phyloP scores from a whole-genome alignment of 1,140 invertebrate genomes.

The Helicoverpa zea region DNA sequence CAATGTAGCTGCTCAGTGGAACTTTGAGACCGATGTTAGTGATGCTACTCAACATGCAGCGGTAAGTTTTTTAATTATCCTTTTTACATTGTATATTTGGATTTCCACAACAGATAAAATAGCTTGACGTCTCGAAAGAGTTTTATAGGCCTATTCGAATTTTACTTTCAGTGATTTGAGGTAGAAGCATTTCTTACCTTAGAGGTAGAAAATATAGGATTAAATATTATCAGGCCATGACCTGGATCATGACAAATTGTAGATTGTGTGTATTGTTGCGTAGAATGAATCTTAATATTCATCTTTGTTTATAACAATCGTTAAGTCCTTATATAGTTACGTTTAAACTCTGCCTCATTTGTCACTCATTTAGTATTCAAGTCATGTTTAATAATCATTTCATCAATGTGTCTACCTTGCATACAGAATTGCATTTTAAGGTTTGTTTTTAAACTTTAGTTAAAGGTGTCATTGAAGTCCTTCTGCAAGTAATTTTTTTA shows the following conservation, averaged over 20 bases:
- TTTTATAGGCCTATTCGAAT: no score
- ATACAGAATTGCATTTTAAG: neutral
- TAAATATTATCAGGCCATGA: neutral
- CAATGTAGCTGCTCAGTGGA: slow-evolving; percentile 95
- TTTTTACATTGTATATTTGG: neutral
- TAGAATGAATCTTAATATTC: neutral
- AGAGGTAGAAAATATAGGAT: neutral
- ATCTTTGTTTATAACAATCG: neutral
- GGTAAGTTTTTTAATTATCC: slow-evolving; percentile 88
- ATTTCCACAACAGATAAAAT: neutral
- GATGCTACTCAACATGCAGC: slow-evolving; percentile 93
- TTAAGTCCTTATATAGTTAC: neutral
- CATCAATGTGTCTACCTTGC: neutral
- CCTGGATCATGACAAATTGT: neutral
- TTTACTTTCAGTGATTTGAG: no score
- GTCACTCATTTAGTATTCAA: neutral
- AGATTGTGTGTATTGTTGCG: neutral
- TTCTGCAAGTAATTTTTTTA: no score
- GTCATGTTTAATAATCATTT: neutral
- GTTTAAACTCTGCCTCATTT: neutral
- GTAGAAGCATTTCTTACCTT: neutral
- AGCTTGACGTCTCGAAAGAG: no score
- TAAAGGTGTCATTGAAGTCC: no score
- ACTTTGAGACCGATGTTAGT: slow-evolving; percentile 95
- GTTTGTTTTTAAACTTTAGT: neutral